Percentiles rank a stretch among this genome's conserved stretches.
These are phyloP conservation scores for Stictonetta naevosa DNA, from an alignment of 2,113 vertebrate genomes.

Conservation along the genomic window DNA sequence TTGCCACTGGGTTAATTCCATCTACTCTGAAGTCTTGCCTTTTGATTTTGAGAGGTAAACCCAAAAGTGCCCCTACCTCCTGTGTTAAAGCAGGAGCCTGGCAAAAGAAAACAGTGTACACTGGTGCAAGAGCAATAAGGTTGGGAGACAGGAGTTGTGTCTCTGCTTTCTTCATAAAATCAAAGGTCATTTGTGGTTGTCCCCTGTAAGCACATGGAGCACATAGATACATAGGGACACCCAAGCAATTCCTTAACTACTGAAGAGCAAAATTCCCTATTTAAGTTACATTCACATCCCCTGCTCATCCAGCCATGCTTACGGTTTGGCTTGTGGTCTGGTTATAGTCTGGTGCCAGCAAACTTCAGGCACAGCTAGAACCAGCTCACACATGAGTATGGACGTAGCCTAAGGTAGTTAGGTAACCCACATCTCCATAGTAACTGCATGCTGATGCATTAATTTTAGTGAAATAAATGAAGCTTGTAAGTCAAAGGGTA, in stretches of 20 bases:
- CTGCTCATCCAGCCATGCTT: background rate
- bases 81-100: background rate
- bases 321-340: background rate
- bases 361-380: slow-evolving; percentile 6
- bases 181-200: background rate
- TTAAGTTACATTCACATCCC: background rate
- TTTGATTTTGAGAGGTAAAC: background rate
- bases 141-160: background rate
- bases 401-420: slow-evolving; percentile 3
- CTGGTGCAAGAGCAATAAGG: background rate
- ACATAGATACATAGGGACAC: background rate
- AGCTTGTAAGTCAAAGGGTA: slow-evolving; percentile 11
- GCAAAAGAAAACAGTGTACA: background rate
- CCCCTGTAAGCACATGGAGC: rapidly evolving
- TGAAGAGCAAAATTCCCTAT: background rate
- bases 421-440: slow-evolving; percentile 26
- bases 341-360: background rate
- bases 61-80: background rate
- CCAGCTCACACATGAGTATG: background rate
- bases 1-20: background rate
- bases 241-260: background rate
- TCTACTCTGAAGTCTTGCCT: background rate
- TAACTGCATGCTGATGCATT: slow-evolving; percentile 31
- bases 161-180: background rate
- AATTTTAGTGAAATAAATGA: slow-evolving; percentile 31